Evolutionary conservation across 2,888 invertebrate species (phyloP).

Genomic region (Pammene fasciana): DNA sequence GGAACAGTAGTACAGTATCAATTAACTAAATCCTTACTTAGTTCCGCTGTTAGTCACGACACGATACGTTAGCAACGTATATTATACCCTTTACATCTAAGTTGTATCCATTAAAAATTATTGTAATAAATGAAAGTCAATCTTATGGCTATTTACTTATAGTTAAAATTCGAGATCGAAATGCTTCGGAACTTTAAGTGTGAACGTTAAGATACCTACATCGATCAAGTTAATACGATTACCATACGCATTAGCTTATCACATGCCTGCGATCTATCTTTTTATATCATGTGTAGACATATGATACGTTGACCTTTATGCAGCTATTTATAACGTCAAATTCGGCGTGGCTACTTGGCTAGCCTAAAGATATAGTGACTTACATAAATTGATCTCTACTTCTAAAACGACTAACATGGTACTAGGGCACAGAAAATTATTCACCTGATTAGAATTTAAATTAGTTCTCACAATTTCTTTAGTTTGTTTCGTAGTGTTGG

Average conservation of each 20-base stretch:
- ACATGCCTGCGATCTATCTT: conserved; percentile 27
- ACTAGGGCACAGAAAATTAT: too few relatives aligned
- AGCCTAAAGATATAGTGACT: too few relatives aligned
- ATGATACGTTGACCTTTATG: conserved; percentile 24
- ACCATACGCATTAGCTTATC: conserved; percentile 32
- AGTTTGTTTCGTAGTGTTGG: too few relatives aligned
- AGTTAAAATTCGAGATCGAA: background rate
- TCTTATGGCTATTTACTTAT: background rate
- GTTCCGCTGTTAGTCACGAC: conserved; percentile 39
- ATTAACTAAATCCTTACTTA: conserved; percentile 38
- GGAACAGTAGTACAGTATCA: conserved; percentile 30
- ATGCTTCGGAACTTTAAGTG: background rate
- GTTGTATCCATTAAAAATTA: background rate
- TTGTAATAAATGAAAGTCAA: background rate
- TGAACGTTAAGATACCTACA: conserved; percentile 18
- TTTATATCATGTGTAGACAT: conserved; percentile 9
- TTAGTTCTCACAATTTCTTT: too few relatives aligned
- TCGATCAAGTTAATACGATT: conserved; percentile 33
- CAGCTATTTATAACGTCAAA: too few relatives aligned
- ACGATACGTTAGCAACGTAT: conserved; percentile 11
- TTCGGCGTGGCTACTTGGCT: too few relatives aligned
- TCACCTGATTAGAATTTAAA: too few relatives aligned
- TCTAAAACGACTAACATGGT: too few relatives aligned
- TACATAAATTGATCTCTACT: too few relatives aligned
- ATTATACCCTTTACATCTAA: background rate